These are phyloP conservation scores for Polylopha cassiicola DNA, from an alignment of 2,888 invertebrate species.

Conservation along the genomic window DNA sequence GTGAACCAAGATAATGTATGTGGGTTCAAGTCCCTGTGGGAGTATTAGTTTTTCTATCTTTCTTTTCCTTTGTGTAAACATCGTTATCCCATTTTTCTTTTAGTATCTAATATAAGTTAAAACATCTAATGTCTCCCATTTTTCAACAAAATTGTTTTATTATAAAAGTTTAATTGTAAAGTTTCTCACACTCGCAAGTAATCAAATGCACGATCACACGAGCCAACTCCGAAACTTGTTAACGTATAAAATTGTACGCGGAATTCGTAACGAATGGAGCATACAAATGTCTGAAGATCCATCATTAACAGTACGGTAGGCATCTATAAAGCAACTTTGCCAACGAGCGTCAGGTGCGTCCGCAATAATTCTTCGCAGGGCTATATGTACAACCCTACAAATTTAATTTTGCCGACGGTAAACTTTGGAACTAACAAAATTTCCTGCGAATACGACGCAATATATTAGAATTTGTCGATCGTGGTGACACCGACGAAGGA, in stretches of 20 bases:
- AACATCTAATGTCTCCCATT: no score
- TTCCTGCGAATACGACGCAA: slow-evolving; percentile 1
- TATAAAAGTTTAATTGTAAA: no score
- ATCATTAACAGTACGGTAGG: slow-evolving; percentile 34
- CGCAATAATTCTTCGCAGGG: slow-evolving; percentile 41
- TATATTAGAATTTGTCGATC: background rate
- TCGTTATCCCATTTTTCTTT: no score
- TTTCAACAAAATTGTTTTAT: no score
- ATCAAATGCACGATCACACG: no score
- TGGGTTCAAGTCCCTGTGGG: no score
- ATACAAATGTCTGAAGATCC: slow-evolving; percentile 20
- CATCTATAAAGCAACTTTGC: slow-evolving; percentile 38
- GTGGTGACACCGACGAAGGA: background rate
- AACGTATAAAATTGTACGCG: slow-evolving; percentile 3
- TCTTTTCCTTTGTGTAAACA: no score
- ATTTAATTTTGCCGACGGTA: slow-evolving; percentile 19
- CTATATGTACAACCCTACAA: slow-evolving; percentile 29
- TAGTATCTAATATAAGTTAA: no score
- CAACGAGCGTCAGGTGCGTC: slow-evolving; percentile 40
- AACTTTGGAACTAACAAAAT: slow-evolving; percentile 3
- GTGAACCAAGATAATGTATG: no score
- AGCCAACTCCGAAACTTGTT: slow-evolving; percentile 6
- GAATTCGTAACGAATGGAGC: slow-evolving; percentile 12
- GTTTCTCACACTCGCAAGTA: no score
- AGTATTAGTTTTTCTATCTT: no score